A percentile compares a stretch with the other conserved stretches of the same genome.
Conservation (phyloP, 2,113 vertebrate species). For the Electrona antarctica region DNA sequence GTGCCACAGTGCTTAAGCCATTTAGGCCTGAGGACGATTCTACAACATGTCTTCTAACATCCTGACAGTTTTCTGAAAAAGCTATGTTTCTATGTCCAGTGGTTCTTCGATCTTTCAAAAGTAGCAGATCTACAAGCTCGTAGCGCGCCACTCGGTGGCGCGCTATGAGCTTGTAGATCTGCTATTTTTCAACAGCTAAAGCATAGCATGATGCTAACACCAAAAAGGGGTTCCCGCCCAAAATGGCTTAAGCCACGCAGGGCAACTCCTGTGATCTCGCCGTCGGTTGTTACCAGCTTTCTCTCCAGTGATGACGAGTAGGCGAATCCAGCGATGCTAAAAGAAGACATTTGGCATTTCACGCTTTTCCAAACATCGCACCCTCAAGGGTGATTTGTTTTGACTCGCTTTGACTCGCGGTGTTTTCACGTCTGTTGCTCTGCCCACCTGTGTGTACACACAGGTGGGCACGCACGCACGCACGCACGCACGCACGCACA, state of each 20-base stretch:
- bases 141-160: too few relatives aligned
- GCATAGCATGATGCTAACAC: too few relatives aligned
- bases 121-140: too few relatives aligned
- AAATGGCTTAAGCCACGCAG: conserved; percentile 71
- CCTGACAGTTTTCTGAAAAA: too few relatives aligned
- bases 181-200: too few relatives aligned
- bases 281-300: conserved; percentile 53
- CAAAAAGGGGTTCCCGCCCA: too few relatives aligned
- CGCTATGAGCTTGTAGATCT: too few relatives aligned
- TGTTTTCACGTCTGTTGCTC: conserved; percentile 48
- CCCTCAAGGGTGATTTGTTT: conserved; percentile 69
- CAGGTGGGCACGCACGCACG: not conserved
- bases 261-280: conserved; percentile 63
- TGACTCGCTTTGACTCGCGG: conserved; percentile 62
- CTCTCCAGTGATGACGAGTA: conserved; percentile 50
- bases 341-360: conserved; percentile 66
- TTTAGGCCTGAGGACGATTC: too few relatives aligned
- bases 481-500: not conserved
- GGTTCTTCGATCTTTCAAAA: too few relatives aligned
- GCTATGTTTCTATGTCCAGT: too few relatives aligned
- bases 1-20: conserved; percentile 72
- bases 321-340: conserved; percentile 66
- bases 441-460: conserved; percentile 50
- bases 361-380: conserved; percentile 66
- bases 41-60: too few relatives aligned